Evolutionary conservation across 2,888 invertebrate genomes (phyloP), one percentile per base, ranked within the genome.

Genomic region (Atethmia centrago): DNA sequence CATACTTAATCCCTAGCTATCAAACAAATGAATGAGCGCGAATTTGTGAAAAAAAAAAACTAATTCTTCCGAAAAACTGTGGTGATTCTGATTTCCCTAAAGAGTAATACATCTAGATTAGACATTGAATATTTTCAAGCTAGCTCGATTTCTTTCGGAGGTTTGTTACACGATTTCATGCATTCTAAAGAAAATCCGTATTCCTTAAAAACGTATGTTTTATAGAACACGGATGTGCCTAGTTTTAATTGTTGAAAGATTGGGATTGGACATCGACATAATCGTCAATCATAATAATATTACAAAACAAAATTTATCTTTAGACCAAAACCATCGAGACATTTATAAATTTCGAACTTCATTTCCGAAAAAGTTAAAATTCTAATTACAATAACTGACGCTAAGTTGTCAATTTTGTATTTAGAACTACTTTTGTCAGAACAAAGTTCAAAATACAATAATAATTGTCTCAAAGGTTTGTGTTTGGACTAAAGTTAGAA

Each of bases 71-170:
- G 25, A 40, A 76, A 74, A 71, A 25, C 42, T 36, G 58, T n/a
- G 68, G 66, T 62, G 63, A 80, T 77, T 68, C 71, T 80, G 73
- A 84, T 84, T 84, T 85, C 84, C 85, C 84, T 40, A 62, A 51
- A 76, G 85, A 65, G 36, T 76, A 65, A 77, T 85, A 65, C 19
- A 63, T 80, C 67, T 72, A 40, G 49, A 74, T 84, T 78, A 78
- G 70, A 63, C 61, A 69, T 72, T 51, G 65, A 70, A 68, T 65
- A 68, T 66, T 71, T 72, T 36, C 59, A 67, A 64, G 61, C 31
- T 25, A 70, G 36, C 36, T 31, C 36, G 14, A 68, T 65, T 74
- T 83, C 58, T 65, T 62, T 47, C 25, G 45, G 59, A 70, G n/a
- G 59, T 36, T 71, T 40, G 61, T 47, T 68, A 51, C 19, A 40